Evolutionary conservation across 2,888 invertebrate genomes (phyloP), one percentile per base, ranked within the genome.

Genomic region (Cephonodes hylas): DNA sequence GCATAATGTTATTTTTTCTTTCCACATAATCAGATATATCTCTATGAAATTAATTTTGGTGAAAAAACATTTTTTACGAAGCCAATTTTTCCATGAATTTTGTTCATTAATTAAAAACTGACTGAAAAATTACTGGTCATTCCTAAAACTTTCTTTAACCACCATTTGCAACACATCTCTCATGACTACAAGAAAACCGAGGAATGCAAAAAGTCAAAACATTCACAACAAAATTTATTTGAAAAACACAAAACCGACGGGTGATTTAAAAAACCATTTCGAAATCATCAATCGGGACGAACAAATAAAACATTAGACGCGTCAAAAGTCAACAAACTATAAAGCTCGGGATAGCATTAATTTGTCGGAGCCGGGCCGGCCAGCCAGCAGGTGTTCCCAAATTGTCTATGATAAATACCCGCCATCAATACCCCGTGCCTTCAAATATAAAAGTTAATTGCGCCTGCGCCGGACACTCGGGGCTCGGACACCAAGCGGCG

Each of bases 351-450:
- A 63, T 64, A 69, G 73, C 71, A 83, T 87, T 88, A 87, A 88
- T 87, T 85, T 86, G 89, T 86, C 85, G 84, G 81, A 84, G 80
- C 80, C 84, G 84, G 83, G 81, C 80, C 78, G 81, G 80, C 77
- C 70, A 71, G 73, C 69, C 91, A 91, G 91, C 91, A 88, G 92
- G 91, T 89, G 92, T 89, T 84, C 91, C 82, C 74, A 83, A 86
- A 86, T 84, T 80, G 83, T 84, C 80, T 84, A 83, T 89, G 91
- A 92, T 91, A 85, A 87, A 91, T 91, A 84, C 75, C 77, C 78
- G 68, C 87, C 87, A 91, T 90, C 88, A 89, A 88, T 89, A 86
- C 76, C 83, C 82, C 82, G 74, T 78, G 80, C 80, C 72, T 73
- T 66, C 69, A 75, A 75, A 79, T 75, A 72, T 78, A 75, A 81